Evolutionary conservation across 1,140 invertebrate genomes (phyloP).

Genomic region (Mercenaria mercenaria): DNA sequence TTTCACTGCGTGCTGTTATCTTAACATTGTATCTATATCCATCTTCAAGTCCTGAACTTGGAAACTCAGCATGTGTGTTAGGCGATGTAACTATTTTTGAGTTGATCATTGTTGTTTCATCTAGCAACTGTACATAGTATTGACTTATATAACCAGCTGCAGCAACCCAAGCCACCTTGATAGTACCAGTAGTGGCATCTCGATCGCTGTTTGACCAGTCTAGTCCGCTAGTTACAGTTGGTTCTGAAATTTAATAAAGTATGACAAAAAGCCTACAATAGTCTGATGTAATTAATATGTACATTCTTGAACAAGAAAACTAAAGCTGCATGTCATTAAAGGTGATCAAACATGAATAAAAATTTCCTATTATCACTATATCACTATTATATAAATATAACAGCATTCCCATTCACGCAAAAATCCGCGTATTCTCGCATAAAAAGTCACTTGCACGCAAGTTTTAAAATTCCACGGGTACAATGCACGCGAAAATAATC

Average conservation of each 20-base stretch:
- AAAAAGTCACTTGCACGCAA: too few species aligned
- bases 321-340: too few species aligned
- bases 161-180: neutral
- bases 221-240: neutral
- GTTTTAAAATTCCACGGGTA: too few species aligned
- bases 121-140: neutral
- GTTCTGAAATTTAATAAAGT: neutral
- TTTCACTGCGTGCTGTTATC: neutral
- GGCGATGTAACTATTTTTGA: neutral
- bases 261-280: too few species aligned
- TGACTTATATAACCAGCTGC: neutral
- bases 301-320: too few species aligned
- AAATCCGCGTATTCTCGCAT: too few species aligned
- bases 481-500: too few species aligned
- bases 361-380: too few species aligned
- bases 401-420: too few species aligned
- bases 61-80: neutral
- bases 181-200: neutral
- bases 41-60: neutral
- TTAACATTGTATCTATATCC: constrained; percentile 7
- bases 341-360: too few species aligned
- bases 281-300: too few species aligned
- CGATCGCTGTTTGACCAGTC: neutral
- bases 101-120: neutral
- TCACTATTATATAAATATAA: too few species aligned